Evolutionary conservation across 2,888 invertebrate genomes (phyloP), one percentile per base, ranked within the genome.

Genomic region (Ophraella communa): DNA sequence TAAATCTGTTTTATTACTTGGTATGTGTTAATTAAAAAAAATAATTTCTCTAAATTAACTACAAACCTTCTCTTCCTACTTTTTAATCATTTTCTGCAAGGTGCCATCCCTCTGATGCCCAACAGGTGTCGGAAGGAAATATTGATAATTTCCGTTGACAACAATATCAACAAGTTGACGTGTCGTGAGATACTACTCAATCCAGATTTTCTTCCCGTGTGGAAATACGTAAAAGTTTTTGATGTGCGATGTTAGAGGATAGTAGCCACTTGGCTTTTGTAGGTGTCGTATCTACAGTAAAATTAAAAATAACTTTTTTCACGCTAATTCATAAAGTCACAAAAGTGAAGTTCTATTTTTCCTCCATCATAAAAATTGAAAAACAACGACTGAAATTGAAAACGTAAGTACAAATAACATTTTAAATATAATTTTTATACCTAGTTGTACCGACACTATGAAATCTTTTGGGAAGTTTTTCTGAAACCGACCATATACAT

Each of bases 251-350:
- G 69, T 51, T 62, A 47, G 68, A 45, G 58, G 64, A 62, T 69
- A 73, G 73, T 73, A 66, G 64, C 66, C 65, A 62, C 65, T 66
- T 64, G 71, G 60, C 66, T 63, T 62, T 68, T 68, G 58, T 27
- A 65, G 58, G 69, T 53, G 65, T 62, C 64, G 70, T 69, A 65
- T 65, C 62, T 62, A 11, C 33, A 58, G 11, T 23, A 20, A 62
- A 54, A 63, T 64, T 65, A 62, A 59, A 59, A 58, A 66, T 56
- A 54, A 51, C 49, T 18, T 30, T 60, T 45, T 23, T 17, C n/a
- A n/a, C n/a, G 56, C n/a, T 30, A 45, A 53, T 27, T 49, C 27
- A 27, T 20, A 47, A 30, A 20, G 20, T 11, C 44, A 33, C 10
- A 30, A 24, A n/a, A n/a, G n/a, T n/a, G 7, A 8, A 23, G 27